phyloP scores from a whole-genome alignment of 30 jellyfish, hydroid and myxozoan species.

The Aurelia sp. region DNA sequence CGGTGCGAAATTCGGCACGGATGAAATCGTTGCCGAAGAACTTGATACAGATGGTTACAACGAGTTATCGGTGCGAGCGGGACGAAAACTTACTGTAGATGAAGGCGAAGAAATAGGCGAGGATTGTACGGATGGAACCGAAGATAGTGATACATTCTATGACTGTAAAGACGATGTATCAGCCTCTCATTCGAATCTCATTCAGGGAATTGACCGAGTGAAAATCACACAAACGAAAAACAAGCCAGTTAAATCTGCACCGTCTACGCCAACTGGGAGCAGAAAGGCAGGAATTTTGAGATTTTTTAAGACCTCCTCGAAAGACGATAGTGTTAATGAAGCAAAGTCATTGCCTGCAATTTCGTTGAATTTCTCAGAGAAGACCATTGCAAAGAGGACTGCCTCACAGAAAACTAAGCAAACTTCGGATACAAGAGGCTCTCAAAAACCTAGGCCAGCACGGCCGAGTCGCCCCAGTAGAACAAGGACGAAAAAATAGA shows the following conservation, averaged over 20 bases:
- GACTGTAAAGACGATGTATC: slow-evolving; percentile 49
- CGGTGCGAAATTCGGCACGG: slow-evolving; percentile 59
- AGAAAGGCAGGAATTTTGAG: slow-evolving; percentile 28
- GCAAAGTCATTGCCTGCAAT: slow-evolving; percentile 61
- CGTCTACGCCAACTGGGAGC: slow-evolving; percentile 72
- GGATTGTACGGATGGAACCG: slow-evolving; percentile 48
- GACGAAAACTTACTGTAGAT: slow-evolving; percentile 44
- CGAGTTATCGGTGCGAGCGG: slow-evolving; percentile 4
- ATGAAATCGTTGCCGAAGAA: slow-evolving; percentile 57
- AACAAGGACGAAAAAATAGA: neutral
- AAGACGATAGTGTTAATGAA: slow-evolving; percentile 8
- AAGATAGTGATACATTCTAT: slow-evolving; percentile 38
- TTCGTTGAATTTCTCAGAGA: slow-evolving; percentile 27
- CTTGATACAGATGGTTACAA: neutral
- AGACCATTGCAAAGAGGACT: neutral
- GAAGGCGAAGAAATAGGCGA: slow-evolving; percentile 75
- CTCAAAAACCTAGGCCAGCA: slow-evolving; percentile 41
- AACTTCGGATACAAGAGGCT: neutral
- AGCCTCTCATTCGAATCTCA: slow-evolving; percentile 58
- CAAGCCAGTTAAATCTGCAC: slow-evolving; percentile 51
- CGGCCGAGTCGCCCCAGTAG: slow-evolving; percentile 29
- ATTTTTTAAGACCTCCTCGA: neutral
- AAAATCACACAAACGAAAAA: neutral
- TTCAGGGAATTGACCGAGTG: slow-evolving; percentile 27
- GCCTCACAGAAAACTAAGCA: slow-evolving; percentile 5